Conservation (phyloP, 1,140 invertebrate species). For the Uloborus diversus region DNA sequence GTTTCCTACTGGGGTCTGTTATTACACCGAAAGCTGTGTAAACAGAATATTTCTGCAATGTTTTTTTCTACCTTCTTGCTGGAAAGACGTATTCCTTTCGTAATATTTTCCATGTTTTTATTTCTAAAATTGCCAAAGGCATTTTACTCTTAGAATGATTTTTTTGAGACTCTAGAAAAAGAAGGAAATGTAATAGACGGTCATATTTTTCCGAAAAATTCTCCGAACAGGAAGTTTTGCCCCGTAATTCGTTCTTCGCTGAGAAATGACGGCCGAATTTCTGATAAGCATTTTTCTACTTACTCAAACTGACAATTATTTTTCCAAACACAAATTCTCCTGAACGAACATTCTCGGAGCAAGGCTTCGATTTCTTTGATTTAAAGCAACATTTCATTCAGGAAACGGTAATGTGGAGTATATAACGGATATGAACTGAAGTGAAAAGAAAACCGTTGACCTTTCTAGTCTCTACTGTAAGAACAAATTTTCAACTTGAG, state of each 20-base stretch:
- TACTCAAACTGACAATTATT: conserved; percentile 43
- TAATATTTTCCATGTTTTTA: conserved; percentile 13
- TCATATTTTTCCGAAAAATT: conserved; percentile 43
- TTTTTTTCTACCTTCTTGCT: conserved; percentile 31
- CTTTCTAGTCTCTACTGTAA: no score
- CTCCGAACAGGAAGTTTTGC: conserved; percentile 39
- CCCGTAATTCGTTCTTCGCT: conserved; percentile 32
- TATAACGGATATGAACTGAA: no score
- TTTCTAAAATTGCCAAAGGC: conserved; percentile 1
- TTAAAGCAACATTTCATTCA: no score
- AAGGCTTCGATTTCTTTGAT: neutral
- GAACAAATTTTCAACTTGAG: no score
- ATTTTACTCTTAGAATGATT: conserved; percentile 43
- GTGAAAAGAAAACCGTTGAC: no score
- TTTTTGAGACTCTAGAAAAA: neutral
- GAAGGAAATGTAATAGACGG: neutral
- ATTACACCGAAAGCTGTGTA: no score
- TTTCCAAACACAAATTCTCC: conserved; percentile 11
- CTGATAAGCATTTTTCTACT: conserved; percentile 37
- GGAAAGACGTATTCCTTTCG: conserved; percentile 22
- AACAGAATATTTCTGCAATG: conserved; percentile 40
- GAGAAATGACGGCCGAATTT: conserved; percentile 28
- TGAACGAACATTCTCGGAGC: neutral
- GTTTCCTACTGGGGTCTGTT: no score
- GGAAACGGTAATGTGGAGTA: no score